Evolutionary conservation across 2,888 invertebrate species (phyloP).

Genomic region (Eupithecia subfuscata): DNA sequence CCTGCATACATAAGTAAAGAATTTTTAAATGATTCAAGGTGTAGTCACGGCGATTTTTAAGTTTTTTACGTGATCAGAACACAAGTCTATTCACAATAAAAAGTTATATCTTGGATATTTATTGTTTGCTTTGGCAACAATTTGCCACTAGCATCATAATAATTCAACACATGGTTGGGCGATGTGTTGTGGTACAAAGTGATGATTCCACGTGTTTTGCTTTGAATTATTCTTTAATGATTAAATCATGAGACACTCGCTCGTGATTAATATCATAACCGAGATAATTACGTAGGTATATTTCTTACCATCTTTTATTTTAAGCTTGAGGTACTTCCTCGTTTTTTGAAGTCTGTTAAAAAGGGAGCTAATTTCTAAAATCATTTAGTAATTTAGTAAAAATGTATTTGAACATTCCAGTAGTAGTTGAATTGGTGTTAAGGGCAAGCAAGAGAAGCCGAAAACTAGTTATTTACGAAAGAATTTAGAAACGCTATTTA

Average conservation of each 20-base stretch:
- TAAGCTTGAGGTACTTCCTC: no score
- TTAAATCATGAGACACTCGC: background rate
- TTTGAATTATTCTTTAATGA: conserved; percentile 1
- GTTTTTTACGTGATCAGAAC: background rate
- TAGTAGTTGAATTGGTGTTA: background rate
- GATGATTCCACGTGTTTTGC: conserved; percentile 5
- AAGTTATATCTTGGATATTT: background rate
- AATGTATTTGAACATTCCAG: background rate
- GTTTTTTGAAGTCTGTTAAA: background rate
- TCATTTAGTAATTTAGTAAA: background rate
- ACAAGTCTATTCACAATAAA: background rate
- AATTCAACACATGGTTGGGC: background rate
- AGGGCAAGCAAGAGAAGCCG: background rate
- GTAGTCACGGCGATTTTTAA: background rate
- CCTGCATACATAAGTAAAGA: background rate
- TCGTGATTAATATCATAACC: background rate
- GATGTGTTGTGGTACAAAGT: background rate
- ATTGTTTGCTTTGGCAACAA: background rate
- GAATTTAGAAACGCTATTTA: background rate
- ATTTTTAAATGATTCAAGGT: background rate
- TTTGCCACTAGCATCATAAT: background rate
- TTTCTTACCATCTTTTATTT: background rate
- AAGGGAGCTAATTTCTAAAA: background rate
- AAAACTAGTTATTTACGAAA: background rate
- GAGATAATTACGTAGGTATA: background rate